A percentile compares a stretch with the other conserved stretches of the same genome.
Conservation (phyloP, 2,888 invertebrate species). For the Leptinotarsa haldemani region DNA sequence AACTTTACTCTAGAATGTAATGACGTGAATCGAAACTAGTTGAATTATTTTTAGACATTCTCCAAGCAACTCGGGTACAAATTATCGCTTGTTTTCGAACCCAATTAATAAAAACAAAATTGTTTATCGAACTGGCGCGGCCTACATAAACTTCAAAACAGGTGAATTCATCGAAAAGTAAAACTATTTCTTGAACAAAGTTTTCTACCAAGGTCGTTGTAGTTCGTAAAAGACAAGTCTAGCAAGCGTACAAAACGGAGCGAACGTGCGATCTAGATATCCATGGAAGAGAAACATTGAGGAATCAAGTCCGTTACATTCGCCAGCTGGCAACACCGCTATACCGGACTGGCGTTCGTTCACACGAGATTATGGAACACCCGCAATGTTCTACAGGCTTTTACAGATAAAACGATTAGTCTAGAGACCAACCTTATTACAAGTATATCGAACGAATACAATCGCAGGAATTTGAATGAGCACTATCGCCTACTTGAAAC, state of each 20-base stretch:
- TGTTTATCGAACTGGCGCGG: slow-evolving; percentile 13
- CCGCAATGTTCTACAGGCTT: slow-evolving; percentile 56
- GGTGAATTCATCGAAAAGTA: slow-evolving; percentile 30
- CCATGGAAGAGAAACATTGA: slow-evolving; percentile 58
- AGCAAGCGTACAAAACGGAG: slow-evolving; percentile 55
- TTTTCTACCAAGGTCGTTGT: slow-evolving; percentile 55
- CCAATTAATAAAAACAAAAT: slow-evolving; percentile 12
- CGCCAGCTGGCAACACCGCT: slow-evolving; percentile 59
- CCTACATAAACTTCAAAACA: slow-evolving; percentile 21
- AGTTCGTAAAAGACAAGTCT: slow-evolving; percentile 55
- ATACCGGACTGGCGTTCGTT: slow-evolving; percentile 62
- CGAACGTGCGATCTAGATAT: slow-evolving; percentile 60
- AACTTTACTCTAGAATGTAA: slow-evolving; percentile 26
- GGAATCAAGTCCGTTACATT: slow-evolving; percentile 62
- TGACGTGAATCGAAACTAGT: slow-evolving; percentile 36
- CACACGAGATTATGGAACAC: slow-evolving; percentile 61
- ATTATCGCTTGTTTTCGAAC: slow-evolving; percentile 12
- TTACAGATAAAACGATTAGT: slow-evolving; percentile 31
- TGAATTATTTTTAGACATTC: slow-evolving; percentile 39
- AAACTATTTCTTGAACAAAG: slow-evolving; percentile 29
- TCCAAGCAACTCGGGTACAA: slow-evolving; percentile 22
- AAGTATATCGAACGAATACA: slow-evolving; percentile 29
- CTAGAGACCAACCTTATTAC: slow-evolving; percentile 40
- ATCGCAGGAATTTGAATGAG: slow-evolving; percentile 6
- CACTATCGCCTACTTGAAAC: slow-evolving; percentile 9